Evolutionary conservation across 1,140 invertebrate genomes (phyloP), one percentile per base, ranked within the genome.

Genomic region (Branchinecta lindahli): DNA sequence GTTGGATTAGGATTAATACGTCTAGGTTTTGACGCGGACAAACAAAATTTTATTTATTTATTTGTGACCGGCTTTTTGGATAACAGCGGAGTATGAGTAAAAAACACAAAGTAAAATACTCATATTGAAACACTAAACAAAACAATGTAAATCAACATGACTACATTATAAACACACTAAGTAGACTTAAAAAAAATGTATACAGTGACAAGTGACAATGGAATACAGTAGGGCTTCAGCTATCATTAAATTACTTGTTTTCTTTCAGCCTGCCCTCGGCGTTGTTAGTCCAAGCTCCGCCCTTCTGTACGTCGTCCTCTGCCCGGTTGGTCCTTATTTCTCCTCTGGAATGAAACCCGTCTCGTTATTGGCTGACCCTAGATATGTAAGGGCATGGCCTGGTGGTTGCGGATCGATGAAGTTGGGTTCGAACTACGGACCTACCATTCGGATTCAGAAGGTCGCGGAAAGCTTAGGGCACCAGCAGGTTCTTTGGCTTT

Each of bases 401-500:
- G 96, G 96, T 66, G 96, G 95, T 72, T 90, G 91, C 69, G 96
- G 96, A 44, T 88, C 90, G 76, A 86, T 85, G 71, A 99, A 99
- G 83, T 88, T 98, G 84, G 96, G 96, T 70, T 92, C 93, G 18
- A 94, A 94, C 80, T 94, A 94, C 77, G 91, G 85, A 66, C 90
- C 92, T 69, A 93, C 91, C 0, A 86, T 94, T 73, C 85, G 87
- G 72, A 85, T 90, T 46, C 89, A 86, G 80, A 86, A 87, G 73
- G 81, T 87, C 73, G 96, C 97, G 0, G 81, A 82, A 7, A 82
- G 85, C 70, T 81, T 85, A 75, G 92, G 91, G 7, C 86, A 92
- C 69, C 94, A 99, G 75, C 96, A 99, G 83, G 94, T 98, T 5
- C 79, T 99, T 8, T 99, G 97, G 97, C 81, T 99, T 7, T 98